Base-by-base conservation (phyloP, 2,797 vertebrate genomes). In the Melanogrammus aeglefinus region DNA sequence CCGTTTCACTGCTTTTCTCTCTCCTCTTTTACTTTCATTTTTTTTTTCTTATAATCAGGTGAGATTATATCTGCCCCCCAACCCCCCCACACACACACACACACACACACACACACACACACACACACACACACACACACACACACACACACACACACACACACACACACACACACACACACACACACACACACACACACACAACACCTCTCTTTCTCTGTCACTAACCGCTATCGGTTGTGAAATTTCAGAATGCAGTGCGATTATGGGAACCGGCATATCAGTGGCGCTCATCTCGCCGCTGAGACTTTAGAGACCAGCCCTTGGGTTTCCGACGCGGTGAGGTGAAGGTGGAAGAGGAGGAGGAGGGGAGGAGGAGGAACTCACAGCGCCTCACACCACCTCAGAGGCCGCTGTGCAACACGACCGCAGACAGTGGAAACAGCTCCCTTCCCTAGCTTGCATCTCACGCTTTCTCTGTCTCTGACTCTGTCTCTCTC, bases 191-290 rank as follows among this genome's bases (percentile, higher is more conserved):
- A 38, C 36, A 38, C 36, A 38, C 36, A 38, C 47, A 16, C 47
- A 31, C 29, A 31, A 2, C 31, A 13, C 16, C 47, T 18, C 47
- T 16, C 47, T 16, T 14, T 51, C 44, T 83, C 88, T 90, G 91
- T 92, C 92, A 92, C 88, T 18, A 94, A 92, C 92, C 84, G 75
- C 91, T 91, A 92, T 93, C 85, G 81, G 88, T 92, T 94, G 93
- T 93, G 93, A 95, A 92, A 93, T 92, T 94, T 94, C 92, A 91
- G 91, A 93, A 88, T 86, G 87, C 87, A 79, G 81, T 51, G 47
- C 88, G 90, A 83, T 88, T 90, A 91, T 94, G 93, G 92, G 93
- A 94, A 93, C 90, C 87, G 75, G 81, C 83, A 85, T 93, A 93
- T 93, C 92, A 83, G 87, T 89, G 90, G 82, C 81, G 86, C 91